Base-by-base conservation (phyloP, 2,888 invertebrate genomes). In the Conus canariensis region DNA sequence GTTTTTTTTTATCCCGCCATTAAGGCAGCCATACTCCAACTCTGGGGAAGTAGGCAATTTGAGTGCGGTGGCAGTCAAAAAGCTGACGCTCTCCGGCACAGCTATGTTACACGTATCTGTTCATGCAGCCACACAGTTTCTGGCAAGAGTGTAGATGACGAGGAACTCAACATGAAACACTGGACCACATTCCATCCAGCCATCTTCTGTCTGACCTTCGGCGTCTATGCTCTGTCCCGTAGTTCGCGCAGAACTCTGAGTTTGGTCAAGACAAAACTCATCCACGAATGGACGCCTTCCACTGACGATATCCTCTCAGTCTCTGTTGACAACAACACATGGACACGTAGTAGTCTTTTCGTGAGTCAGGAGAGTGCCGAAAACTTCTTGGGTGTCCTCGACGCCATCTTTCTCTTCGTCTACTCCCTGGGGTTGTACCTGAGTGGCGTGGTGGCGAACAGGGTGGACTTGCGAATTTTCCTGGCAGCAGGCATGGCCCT, bases 371-470 rank as follows among this genome's bases (percentile, higher is more conserved):
- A 92, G 56, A 94, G 94, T 91, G 95, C 95, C 0, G 95, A 95
- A 88, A 92, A 93, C 6, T 96, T 95, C 92, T 92, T 96, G n/a
- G 96, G 96, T n/a, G 91, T 94, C 45, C 93, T 96, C 16, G 96
- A 96, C 93, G 95, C 96, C 87, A 94, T 94, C 8, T 96, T 96
- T 88, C 95, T 96, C 94, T 91, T 94, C 30, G 94, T 95, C 5
- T 96, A 96, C 94, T 95, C 96, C 89, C 93, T 95, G 91, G 96
- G 96, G 6, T 94, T 97, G 5, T 96, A 96, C 93, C 95, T 97
- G 85, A 97, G 96, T 95, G 97, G 97, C 67, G 95, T 96, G 93
- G 90, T 97, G 88, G 97, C 97, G 67, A 97, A 97, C 93, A 95
- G 96, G 94, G 94, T 92, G 86, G 91, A 91, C 14, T 74, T 88